These are phyloP conservation scores for Phenganax subtilis DNA, from an alignment of 92 coral and sea anemone genomes.

Conservation along the genomic window DNA sequence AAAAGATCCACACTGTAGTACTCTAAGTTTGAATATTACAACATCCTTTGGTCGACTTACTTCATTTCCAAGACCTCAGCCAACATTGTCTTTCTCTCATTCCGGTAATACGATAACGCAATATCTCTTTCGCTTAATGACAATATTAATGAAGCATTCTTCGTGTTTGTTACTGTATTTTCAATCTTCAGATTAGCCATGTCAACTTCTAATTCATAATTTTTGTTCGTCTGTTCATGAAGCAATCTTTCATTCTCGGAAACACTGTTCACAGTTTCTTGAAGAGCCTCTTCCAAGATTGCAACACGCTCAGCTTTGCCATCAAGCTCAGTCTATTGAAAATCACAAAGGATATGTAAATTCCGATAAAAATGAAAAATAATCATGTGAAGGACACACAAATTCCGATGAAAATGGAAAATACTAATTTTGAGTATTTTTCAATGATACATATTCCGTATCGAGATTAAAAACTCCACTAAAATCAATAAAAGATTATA, in stretches of 20 bases:
- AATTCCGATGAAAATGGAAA: too few species aligned
- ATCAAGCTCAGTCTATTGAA: slow-evolving; percentile 62
- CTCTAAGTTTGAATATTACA: not conserved
- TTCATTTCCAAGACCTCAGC: slow-evolving; percentile 95
- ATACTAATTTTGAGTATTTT: too few species aligned
- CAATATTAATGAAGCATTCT: slow-evolving; percentile 86
- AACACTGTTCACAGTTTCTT: slow-evolving; percentile 91
- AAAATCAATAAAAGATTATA: not conserved
- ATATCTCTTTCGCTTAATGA: slow-evolving; percentile 91
- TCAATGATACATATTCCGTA: too few species aligned
- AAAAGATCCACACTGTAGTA: too few species aligned
- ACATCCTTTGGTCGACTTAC: slow-evolving; percentile 35
- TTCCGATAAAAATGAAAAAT: too few species aligned
- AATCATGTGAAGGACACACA: too few species aligned
- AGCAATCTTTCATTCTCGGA: slow-evolving; percentile 87
- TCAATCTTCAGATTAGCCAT: slow-evolving; percentile 80
- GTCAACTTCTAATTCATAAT: slow-evolving; percentile 86
- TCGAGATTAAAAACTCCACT: not conserved
- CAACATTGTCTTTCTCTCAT: slow-evolving; percentile 76
- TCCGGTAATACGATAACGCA: slow-evolving; percentile 75
- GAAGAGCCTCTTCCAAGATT: slow-evolving; percentile 88
- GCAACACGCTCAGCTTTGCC: slow-evolving; percentile 79
- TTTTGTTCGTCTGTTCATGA: slow-evolving; percentile 84
- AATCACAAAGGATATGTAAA: too few species aligned
- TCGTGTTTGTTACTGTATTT: slow-evolving; percentile 91